These are phyloP conservation scores for Ctena decussata DNA, from an alignment of 2,888 invertebrate genomes.

Conservation along the genomic window DNA sequence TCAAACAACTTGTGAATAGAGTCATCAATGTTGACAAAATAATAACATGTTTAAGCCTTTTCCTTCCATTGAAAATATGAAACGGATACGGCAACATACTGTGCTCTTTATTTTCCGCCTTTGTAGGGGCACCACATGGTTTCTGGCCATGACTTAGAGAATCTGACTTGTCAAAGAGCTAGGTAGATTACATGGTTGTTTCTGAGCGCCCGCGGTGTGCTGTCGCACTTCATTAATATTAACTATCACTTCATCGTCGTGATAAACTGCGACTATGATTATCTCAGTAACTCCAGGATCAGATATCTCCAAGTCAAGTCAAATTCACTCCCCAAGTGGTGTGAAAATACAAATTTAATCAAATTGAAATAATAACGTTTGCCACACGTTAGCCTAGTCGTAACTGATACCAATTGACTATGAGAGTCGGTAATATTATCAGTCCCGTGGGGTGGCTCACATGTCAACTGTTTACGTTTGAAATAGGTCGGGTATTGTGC, in stretches of 20 bases:
- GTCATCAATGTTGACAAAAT: constrained; percentile 17
- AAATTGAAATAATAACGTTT: constrained; percentile 31
- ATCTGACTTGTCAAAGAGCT: constrained; percentile 5
- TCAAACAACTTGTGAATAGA: constrained; percentile 1
- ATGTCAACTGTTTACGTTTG: constrained; percentile 31
- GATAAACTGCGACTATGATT: constrained; percentile 2
- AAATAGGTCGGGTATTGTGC: constrained; percentile 10
- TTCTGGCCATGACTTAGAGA: not conserved
- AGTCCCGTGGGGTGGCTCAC: constrained; percentile 42
- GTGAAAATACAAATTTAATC: constrained; percentile 47
- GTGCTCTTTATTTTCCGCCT: not conserved
- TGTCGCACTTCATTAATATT: constrained; percentile 14
- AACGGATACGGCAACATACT: constrained; percentile 4
- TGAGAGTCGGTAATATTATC: not conserved
- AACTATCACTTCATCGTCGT: not conserved
- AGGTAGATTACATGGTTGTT: constrained; percentile 7
- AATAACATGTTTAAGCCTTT: constrained; percentile 9
- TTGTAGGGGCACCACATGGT: not conserved
- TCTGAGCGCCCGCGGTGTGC: not conserved
- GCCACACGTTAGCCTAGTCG: not conserved
- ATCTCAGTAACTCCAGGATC: constrained; percentile 2
- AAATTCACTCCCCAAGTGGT: constrained; percentile 30
- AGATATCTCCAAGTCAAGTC: constrained; percentile 3
- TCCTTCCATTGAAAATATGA: constrained; percentile 11
- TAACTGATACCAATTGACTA: constrained; percentile 6